Percentiles rank a stretch among this genome's conserved stretches.
Evolutionary conservation across 30 jellyfish, hydroid and myxozoan species (phyloP).

Genomic region (Hydractinia echinata): DNA sequence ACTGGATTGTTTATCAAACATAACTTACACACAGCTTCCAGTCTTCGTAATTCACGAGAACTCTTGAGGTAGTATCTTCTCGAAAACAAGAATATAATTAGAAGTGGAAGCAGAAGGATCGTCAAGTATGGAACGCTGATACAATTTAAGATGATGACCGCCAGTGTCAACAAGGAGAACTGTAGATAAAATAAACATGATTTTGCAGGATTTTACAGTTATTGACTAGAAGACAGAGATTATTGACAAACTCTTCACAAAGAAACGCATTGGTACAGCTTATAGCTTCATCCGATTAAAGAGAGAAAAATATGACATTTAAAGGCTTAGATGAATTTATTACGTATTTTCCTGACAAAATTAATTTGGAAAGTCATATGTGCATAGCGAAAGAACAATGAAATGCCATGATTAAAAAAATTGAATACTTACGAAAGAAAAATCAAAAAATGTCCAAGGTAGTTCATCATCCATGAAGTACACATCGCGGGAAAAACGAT

Average conservation of each 20-base stretch:
- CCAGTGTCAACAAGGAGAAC: conserved; percentile 24
- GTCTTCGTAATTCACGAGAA: conserved; percentile 60
- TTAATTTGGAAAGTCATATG: too few relatives aligned
- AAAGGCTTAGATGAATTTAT: too few relatives aligned
- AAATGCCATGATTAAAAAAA: too few relatives aligned
- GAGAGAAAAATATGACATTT: too few relatives aligned
- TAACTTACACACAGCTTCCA: conserved; percentile 65
- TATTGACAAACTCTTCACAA: too few relatives aligned
- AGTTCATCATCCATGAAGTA: conserved; percentile 73
- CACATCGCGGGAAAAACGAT: conserved; percentile 63
- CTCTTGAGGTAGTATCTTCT: conserved; percentile 49
- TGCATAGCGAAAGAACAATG: too few relatives aligned
- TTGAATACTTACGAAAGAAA: conserved; percentile 22
- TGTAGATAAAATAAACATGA: neutral
- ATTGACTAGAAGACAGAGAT: too few relatives aligned
- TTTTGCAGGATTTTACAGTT: too few relatives aligned
- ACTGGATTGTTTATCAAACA: too few relatives aligned
- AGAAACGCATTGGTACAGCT: too few relatives aligned
- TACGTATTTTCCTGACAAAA: too few relatives aligned
- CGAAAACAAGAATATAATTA: conserved; percentile 24
- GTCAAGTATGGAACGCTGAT: conserved; percentile 46
- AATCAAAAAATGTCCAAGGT: conserved; percentile 64
- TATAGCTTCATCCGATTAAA: too few relatives aligned
- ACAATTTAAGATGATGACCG: conserved; percentile 24
- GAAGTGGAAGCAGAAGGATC: conserved; percentile 44